Evolutionary conservation across 2,888 invertebrate genomes (phyloP).

Genomic region (Yponomeuta evonymella): DNA sequence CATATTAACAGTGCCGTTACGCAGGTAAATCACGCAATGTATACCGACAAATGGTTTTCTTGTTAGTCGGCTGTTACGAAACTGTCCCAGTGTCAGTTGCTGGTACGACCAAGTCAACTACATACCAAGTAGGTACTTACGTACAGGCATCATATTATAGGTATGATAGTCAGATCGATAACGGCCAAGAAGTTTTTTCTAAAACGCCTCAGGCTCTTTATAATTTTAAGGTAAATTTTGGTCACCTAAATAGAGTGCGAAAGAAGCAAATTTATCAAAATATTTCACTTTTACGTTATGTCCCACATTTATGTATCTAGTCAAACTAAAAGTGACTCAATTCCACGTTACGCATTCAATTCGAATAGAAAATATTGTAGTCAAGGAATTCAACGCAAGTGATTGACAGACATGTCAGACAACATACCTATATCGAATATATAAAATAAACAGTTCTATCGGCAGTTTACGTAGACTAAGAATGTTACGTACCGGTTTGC

Average conservation of each 20-base stretch:
- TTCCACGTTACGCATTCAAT: neutral
- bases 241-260: neutral
- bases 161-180: neutral
- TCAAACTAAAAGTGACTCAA: neutral
- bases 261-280: neutral
- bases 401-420: neutral
- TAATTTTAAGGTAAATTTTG: neutral
- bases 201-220: no score
- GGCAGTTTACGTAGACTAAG: neutral
- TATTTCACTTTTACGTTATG: neutral
- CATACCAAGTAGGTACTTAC: neutral
- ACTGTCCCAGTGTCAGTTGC: slow-evolving; percentile 33
- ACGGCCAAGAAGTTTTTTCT: neutral
- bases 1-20: slow-evolving; percentile 55
- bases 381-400: neutral
- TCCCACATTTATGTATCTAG: neutral
- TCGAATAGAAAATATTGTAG: neutral
- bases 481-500: neutral
- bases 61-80: slow-evolving; percentile 33
- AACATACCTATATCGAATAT: neutral
- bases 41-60: slow-evolving; percentile 36
- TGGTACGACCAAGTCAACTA: neutral
- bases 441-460: neutral
- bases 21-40: slow-evolving; percentile 47
- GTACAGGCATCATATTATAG: neutral